These are phyloP conservation scores for Brachyalestes nurse DNA, from an alignment of 2,797 vertebrate genomes.

Conservation along the genomic window DNA sequence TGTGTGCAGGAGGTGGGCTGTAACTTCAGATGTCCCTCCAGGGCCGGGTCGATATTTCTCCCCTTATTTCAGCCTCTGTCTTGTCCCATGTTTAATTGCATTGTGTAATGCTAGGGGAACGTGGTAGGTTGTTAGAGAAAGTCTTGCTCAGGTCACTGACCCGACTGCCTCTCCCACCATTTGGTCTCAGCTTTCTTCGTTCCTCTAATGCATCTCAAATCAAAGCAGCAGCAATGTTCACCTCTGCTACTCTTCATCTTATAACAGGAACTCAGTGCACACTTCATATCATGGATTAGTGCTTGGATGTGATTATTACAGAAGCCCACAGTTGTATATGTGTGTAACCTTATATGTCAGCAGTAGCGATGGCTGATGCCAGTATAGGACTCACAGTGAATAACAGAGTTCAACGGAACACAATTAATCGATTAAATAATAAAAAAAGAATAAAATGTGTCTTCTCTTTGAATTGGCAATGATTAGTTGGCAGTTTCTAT, in stretches of 20 bases:
- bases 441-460: no score
- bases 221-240: constrained; percentile 10
- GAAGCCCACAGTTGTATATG: neutral
- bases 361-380: neutral
- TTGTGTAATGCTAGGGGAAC: constrained; percentile 41
- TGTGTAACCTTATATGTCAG: neutral
- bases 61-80: constrained; percentile 43
- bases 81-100: constrained; percentile 51
- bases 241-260: neutral
- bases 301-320: neutral
- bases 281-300: neutral
- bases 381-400: neutral
- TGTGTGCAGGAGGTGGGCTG: constrained; percentile 48
- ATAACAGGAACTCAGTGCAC: neutral
- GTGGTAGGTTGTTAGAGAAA: constrained; percentile 24
- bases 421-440: neutral
- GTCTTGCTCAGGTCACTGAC: constrained; percentile 37
- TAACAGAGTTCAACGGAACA: neutral
- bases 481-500: no score
- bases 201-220: constrained; percentile 22
- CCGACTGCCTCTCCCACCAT: neutral
- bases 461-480: no score
- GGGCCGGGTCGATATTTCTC: constrained; percentile 44
- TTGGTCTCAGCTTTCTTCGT: constrained; percentile 24
- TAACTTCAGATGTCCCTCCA: constrained; percentile 50